phyloP scores from a whole-genome alignment of 2,797 vertebrate genomes.

The Choloepus didactylus region DNA sequence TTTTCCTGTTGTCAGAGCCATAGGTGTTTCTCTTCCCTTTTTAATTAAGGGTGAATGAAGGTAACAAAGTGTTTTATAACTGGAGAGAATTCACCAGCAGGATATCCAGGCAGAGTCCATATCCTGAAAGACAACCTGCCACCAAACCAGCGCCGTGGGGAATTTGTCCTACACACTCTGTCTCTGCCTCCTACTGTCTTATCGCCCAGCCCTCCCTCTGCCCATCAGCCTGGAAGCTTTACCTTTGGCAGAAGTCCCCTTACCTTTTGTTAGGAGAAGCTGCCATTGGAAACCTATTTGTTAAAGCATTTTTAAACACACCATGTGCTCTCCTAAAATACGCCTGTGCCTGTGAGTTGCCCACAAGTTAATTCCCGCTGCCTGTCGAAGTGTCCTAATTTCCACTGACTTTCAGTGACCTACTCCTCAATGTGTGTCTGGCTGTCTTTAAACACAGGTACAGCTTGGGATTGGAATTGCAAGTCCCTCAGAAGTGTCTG shows the following conservation, averaged over 20 bases:
- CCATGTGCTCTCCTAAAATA: slow-evolving; percentile 64
- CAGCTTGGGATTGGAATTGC: not conserved
- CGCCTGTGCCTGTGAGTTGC: slow-evolving; percentile 28
- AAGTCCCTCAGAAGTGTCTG: slow-evolving; percentile 14
- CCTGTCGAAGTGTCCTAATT: slow-evolving; percentile 54
- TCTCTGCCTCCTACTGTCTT: slow-evolving; percentile 50
- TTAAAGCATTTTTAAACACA: slow-evolving; percentile 68
- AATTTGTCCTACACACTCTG: not conserved
- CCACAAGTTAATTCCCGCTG: slow-evolving; percentile 65
- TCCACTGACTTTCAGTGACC: slow-evolving; percentile 35
- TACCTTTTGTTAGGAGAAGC: slow-evolving; percentile 76
- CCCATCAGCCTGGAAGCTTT: slow-evolving; percentile 61
- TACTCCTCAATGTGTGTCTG: slow-evolving; percentile 2
- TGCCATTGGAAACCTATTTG: slow-evolving; percentile 66
- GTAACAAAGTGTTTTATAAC: slow-evolving; percentile 77
- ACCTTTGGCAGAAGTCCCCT: slow-evolving; percentile 50
- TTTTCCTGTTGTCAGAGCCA: slow-evolving; percentile 32
- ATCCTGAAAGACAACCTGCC: slow-evolving; percentile 55
- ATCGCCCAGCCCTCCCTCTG: slow-evolving; percentile 35
- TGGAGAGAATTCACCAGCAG: slow-evolving; percentile 76
- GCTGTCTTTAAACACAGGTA: slow-evolving; percentile 21
- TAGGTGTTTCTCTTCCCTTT: slow-evolving; percentile 71
- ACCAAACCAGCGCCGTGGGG: not conserved
- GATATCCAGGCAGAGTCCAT: slow-evolving; percentile 60
- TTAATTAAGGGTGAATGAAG: slow-evolving; percentile 81